phyloP scores from a whole-genome alignment of 1,140 invertebrate species.

The Bombus superbus region DNA sequence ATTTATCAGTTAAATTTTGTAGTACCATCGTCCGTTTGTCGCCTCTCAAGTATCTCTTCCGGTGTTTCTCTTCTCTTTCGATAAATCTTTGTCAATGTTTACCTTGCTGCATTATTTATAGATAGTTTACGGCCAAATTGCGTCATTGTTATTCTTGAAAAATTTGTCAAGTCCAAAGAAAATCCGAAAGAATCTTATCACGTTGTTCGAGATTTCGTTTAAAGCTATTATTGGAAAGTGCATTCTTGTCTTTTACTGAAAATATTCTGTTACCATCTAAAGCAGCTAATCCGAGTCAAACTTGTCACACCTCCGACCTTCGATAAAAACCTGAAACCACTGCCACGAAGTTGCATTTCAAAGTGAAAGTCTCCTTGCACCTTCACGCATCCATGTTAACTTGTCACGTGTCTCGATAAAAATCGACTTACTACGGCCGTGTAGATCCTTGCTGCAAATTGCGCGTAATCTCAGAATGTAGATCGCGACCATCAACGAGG shows the following conservation, averaged over 20 bases:
- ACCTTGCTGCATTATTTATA: neutral
- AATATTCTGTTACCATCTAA: neutral
- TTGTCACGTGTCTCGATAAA: neutral
- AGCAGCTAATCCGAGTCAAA: neutral
- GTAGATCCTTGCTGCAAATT: neutral
- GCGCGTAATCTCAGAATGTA: neutral
- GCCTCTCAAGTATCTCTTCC: neutral
- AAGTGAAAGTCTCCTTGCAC: slow-evolving; percentile 11
- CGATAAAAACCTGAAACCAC: neutral
- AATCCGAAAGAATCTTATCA: no score
- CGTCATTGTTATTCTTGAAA: no score
- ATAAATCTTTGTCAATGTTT: neutral
- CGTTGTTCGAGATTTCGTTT: no score
- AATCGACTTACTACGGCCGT: neutral
- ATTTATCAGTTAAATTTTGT: neutral
- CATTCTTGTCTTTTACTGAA: neutral
- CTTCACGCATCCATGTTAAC: neutral
- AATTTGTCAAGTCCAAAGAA: no score
- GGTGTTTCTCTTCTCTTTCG: no score
- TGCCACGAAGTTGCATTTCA: neutral
- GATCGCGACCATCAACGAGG: neutral
- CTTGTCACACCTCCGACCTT: neutral
- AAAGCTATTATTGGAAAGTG: no score
- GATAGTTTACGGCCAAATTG: no score
- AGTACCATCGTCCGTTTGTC: neutral